Base-by-base conservation (phyloP, 2,888 invertebrate species). In the Scrobipalpa atriplicella region DNA sequence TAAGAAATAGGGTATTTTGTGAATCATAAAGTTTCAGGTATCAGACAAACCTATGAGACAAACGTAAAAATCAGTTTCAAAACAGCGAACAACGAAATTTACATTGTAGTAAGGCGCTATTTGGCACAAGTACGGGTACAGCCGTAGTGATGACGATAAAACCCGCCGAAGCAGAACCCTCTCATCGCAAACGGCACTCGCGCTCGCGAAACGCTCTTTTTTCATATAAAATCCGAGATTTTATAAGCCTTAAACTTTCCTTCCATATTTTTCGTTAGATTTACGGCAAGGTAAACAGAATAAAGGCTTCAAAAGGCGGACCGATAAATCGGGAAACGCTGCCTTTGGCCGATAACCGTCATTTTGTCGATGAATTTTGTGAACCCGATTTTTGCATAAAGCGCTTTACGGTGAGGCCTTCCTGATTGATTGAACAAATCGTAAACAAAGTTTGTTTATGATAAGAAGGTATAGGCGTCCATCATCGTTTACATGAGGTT, bases 391-490 rank as follows among this genome's bases (percentile, higher is more conserved):
- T 74, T 74, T 73, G 62, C 72, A 74, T 79, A 75, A 76, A 77
- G 71, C 81, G 78, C 78, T 82, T 84, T 83, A 85, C 72, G 79
- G 72, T 70, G 69, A 69, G 71, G 76, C 70, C 76, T 73, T 68
- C 73, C 80, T 80, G 85, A 86, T 85, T 84, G 86, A 86, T 87
- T 84, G 77, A 78, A 68, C 72, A 70, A 68, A 73, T 79, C 81
- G 76, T 82, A 82, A 86, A 87, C 78, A 77, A 78, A 75, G 73
- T 73, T 75, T 77, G 38, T 67, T 66, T 73, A 72, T 75, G 78
- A 75, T 76, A 75, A 69, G 73, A 74, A 52, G 47, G 41, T 19
- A 38, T 16, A n/a, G 11, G 3, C 0, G 16, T 47, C 43, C 47
- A 38, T 11, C 36, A 58, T n/a, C 21, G 29, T 56, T 56, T 21